These are phyloP conservation scores for Pseudolaguvia tuberculata DNA, from an alignment of 2,113 vertebrate genomes.

Conservation along the genomic window DNA sequence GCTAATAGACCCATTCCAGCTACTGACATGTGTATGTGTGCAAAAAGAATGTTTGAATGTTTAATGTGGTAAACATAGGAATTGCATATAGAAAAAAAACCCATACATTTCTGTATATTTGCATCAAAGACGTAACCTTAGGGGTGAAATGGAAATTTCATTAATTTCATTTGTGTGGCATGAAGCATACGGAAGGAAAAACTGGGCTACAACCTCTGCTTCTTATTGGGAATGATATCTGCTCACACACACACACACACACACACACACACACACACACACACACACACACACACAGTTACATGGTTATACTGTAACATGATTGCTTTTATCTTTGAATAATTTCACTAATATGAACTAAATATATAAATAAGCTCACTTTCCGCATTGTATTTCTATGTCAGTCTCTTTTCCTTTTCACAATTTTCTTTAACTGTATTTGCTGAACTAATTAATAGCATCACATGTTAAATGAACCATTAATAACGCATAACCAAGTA, in stretches of 20 bases:
- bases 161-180: background rate
- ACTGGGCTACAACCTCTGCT: background rate
- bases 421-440: background rate
- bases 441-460: background rate
- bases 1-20: background rate
- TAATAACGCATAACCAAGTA: constrained; percentile 1
- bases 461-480: background rate
- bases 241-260: background rate
- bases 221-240: background rate
- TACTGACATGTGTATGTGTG: background rate
- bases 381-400: background rate
- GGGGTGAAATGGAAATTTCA: background rate
- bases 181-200: background rate
- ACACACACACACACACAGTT: no score
- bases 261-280: background rate
- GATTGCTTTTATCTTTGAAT: background rate
- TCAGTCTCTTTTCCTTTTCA: background rate
- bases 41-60: background rate
- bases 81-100: background rate
- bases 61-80: background rate
- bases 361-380: background rate
- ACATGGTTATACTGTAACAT: background rate
- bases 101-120: background rate
- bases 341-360: background rate
- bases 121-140: background rate